Percentiles rank a stretch among this genome's conserved stretches.
phyloP scores from a whole-genome alignment of 2,113 vertebrate genomes.

The Strigops habroptila region DNA sequence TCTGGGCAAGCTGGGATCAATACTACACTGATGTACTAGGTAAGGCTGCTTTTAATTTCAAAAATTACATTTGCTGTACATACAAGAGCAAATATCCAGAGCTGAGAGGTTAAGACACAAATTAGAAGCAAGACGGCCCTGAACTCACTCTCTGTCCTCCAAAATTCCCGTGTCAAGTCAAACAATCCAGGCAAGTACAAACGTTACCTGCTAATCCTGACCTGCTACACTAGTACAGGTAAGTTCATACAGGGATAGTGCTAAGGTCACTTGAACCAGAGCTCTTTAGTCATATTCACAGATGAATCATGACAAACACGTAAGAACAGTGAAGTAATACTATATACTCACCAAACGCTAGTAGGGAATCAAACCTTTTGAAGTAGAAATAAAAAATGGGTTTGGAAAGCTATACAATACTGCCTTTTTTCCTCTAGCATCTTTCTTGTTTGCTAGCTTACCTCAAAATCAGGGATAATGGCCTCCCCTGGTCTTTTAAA shows the following conservation, averaged over 20 bases:
- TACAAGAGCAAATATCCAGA: neutral
- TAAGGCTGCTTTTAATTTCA: constrained; percentile 41
- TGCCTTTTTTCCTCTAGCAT: neutral
- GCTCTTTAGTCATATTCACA: neutral
- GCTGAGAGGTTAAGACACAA: neutral
- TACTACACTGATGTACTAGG: constrained; percentile 67
- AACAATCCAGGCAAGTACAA: neutral
- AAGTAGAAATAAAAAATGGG: neutral
- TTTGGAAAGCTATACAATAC: neutral
- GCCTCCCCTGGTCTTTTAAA: neutral
- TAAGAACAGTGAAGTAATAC: neutral
- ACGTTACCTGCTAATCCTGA: neutral
- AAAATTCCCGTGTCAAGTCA: neutral
- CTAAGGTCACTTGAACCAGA: neutral
- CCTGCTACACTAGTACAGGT: neutral
- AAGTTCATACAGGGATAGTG: neutral
- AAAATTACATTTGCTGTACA: neutral
- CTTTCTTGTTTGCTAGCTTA: neutral
- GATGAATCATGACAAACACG: neutral
- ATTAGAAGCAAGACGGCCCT: neutral
- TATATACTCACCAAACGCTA: neutral
- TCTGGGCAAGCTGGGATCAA: constrained; percentile 35
- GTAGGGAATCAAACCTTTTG: neutral
- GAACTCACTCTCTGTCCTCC: neutral
- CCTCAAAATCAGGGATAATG: neutral